Conservation (phyloP, 2,888 invertebrate genomes). For the Dioctria linearis region DNA sequence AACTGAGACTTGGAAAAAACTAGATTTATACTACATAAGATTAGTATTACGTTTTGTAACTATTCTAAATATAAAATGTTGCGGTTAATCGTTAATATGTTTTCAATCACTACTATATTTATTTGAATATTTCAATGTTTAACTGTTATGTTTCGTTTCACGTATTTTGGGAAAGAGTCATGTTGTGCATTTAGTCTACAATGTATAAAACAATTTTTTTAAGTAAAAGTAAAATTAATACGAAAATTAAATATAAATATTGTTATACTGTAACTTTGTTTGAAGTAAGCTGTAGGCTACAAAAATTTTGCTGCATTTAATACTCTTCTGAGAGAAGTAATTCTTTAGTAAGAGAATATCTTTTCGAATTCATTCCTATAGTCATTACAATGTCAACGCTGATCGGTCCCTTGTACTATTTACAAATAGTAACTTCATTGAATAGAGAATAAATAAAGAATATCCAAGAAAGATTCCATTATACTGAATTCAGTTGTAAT, state of each 20-base stretch:
- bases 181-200: neutral
- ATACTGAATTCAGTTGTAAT: too few species aligned
- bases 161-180: neutral
- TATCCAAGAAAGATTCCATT: too few species aligned
- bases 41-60: neutral
- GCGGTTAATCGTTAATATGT: neutral
- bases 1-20: neutral
- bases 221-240: neutral
- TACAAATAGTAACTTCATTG: neutral
- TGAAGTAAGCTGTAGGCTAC: too few species aligned
- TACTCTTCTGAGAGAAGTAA: too few species aligned
- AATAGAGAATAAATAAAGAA: neutral
- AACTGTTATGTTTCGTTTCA: neutral
- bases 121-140: neutral
- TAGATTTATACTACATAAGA: neutral
- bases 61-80: slow-evolving; percentile 3
- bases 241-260: neutral
- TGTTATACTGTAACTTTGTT: slow-evolving; percentile 13
- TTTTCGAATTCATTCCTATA: too few species aligned
- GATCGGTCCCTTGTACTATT: neutral
- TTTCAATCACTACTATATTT: slow-evolving; percentile 1
- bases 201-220: neutral
- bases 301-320: too few species aligned
- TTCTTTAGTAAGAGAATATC: too few species aligned
- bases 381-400: too few species aligned